Evolutionary conservation across 2,888 invertebrate species (phyloP).

Genomic region (Parthenolecanium corni): DNA sequence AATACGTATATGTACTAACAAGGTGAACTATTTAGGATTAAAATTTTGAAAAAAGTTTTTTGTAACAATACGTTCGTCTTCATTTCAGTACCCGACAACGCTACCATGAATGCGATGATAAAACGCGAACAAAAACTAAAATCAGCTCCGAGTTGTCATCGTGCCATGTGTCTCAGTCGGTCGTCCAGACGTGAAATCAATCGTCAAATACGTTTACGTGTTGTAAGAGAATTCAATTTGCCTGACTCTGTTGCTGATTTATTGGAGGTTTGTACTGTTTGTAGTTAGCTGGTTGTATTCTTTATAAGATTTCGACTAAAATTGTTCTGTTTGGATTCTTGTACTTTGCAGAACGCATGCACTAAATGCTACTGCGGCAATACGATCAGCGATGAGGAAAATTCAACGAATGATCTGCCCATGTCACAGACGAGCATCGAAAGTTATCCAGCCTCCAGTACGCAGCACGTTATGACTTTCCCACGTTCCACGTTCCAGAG

Average conservation of each 20-base stretch:
- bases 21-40: too few species aligned
- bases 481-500: conserved; percentile 48
- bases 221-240: conserved; percentile 85
- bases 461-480: conserved; percentile 42
- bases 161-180: conserved; percentile 62
- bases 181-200: conserved; percentile 66
- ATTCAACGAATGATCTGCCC: conserved; percentile 10
- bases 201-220: conserved; percentile 63
- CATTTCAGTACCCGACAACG: conserved; percentile 56
- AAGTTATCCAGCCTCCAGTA: conserved; percentile 8
- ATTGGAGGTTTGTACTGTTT: conserved; percentile 46
- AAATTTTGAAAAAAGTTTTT: too few species aligned
- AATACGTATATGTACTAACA: too few species aligned
- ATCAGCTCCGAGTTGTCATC: conserved; percentile 62
- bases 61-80: too few species aligned
- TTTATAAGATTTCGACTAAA: too few species aligned
- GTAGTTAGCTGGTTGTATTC: too few species aligned
- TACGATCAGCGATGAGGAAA: conserved; percentile 24
- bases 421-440: conserved; percentile 11
- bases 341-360: conserved; percentile 12
- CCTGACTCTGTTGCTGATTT: conserved; percentile 78
- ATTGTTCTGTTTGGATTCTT: not conserved
- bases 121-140: conserved; percentile 74
- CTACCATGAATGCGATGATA: conserved; percentile 64
- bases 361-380: conserved; percentile 24